These are phyloP conservation scores for Urocyon cinereoargenteus DNA, from an alignment of 2,797 vertebrate species.

Conservation along the genomic window DNA sequence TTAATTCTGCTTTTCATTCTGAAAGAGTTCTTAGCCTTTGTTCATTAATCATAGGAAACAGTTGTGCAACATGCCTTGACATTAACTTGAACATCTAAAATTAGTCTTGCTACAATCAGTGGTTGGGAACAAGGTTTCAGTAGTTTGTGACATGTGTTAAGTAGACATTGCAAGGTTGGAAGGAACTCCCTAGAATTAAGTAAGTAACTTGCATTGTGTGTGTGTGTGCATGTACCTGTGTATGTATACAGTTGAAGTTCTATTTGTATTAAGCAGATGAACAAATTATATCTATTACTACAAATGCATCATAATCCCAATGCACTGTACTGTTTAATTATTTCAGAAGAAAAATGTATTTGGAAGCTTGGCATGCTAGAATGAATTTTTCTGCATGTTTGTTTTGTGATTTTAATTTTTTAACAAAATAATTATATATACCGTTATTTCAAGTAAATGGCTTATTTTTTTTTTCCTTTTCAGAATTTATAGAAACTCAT, in stretches of 20 bases:
- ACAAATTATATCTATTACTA: conserved; percentile 42
- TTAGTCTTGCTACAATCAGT: conserved; percentile 87
- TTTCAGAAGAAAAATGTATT: conserved; percentile 60
- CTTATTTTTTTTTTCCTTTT: conserved; percentile 65
- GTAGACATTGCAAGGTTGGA: conserved; percentile 69
- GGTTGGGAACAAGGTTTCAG: conserved; percentile 81
- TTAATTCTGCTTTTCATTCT: conserved; percentile 78
- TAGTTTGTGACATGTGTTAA: conserved; percentile 79
- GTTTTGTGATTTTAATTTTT: conserved; percentile 54
- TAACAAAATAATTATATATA: conserved; percentile 40
- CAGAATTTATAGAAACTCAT: conserved; percentile 72
- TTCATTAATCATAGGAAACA: conserved; percentile 82
- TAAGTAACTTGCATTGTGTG: conserved; percentile 82
- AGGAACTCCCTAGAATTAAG: conserved; percentile 81
- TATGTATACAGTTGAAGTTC: conserved; percentile 38
- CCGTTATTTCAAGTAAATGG: conserved; percentile 58
- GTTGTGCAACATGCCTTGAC: conserved; percentile 83
- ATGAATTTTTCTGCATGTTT: conserved; percentile 65
- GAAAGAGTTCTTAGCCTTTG: conserved; percentile 78
- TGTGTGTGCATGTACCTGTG: conserved; percentile 17
- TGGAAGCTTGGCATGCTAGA: conserved; percentile 53
- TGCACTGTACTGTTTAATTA: conserved; percentile 38
- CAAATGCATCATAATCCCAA: conserved; percentile 46
- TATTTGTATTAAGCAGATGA: conserved; percentile 66
- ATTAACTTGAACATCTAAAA: conserved; percentile 87